These are phyloP conservation scores for Diaphora mendica DNA, from an alignment of 2,888 invertebrate species.

Conservation along the genomic window DNA sequence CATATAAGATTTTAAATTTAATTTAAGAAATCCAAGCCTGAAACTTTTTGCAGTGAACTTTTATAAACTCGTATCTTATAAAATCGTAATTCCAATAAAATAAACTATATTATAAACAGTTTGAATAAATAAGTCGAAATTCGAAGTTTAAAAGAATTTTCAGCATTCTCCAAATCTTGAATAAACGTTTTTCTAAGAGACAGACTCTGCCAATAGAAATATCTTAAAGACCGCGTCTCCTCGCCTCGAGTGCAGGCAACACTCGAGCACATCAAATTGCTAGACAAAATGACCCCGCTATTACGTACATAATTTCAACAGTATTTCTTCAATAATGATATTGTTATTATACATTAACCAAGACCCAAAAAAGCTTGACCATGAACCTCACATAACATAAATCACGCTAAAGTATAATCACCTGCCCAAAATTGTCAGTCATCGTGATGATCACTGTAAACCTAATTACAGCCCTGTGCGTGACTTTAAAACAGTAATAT, in stretches of 20 bases:
- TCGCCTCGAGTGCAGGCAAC: neutral
- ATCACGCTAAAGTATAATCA: conserved; percentile 27
- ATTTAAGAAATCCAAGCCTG: neutral
- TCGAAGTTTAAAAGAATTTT: neutral
- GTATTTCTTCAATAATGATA: neutral
- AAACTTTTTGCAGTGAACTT: no score
- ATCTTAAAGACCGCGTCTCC: neutral
- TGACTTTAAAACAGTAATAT: conserved; percentile 32
- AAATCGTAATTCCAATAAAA: no score
- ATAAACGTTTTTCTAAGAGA: neutral
- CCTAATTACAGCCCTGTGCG: conserved; percentile 42
- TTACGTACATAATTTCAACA: neutral
- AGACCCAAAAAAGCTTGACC: conserved; percentile 29
- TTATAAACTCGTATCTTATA: no score
- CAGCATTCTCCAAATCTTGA: neutral
- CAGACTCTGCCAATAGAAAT: neutral
- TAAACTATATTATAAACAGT: no score
- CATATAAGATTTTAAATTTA: neutral
- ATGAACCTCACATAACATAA: conserved; percentile 27
- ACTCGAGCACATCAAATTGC: neutral
- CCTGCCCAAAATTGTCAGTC: conserved; percentile 15
- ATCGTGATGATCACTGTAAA: conserved; percentile 25
- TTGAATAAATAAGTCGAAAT: no score
- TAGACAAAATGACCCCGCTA: neutral
- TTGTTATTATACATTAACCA: neutral